Conservation (phyloP, 1,140 invertebrate genomes). For the Coenobita brevimanus region DNA sequence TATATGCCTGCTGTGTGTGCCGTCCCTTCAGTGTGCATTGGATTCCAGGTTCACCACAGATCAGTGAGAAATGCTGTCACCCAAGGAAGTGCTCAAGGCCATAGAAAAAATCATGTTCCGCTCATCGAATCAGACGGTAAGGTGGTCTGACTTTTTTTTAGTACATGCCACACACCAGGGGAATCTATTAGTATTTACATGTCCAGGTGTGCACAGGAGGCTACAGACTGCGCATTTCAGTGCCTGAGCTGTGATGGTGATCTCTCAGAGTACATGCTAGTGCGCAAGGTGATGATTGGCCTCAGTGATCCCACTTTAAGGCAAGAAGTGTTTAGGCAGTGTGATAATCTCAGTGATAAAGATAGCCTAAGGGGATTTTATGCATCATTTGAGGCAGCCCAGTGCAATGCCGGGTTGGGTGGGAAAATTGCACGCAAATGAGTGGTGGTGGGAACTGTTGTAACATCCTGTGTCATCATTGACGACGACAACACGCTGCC, state of each 20-base stretch:
- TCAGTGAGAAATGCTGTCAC: not conserved
- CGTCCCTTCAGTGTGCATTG: not conserved
- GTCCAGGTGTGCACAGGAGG: constrained; percentile 6
- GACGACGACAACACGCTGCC: no score
- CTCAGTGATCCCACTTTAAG: no score
- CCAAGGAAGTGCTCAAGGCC: not conserved
- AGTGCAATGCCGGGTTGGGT: no score
- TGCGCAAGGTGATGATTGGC: not conserved
- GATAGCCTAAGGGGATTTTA: not conserved
- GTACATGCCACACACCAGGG: not conserved
- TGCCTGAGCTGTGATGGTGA: no score
- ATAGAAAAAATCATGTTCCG: not conserved
- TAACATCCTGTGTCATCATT: no score
- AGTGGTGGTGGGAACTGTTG: no score
- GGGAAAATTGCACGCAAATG: no score
- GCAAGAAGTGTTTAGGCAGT: not conserved
- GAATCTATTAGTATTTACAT: not conserved
- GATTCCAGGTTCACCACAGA: not conserved
- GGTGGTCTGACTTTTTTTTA: constrained; percentile 2
- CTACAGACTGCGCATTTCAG: no score
- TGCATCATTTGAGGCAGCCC: no score
- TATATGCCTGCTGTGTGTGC: not conserved
- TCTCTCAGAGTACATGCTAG: no score
- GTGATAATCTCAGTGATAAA: not conserved
- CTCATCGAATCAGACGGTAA: constrained; percentile 11